Conservation (phyloP, 1,140 invertebrate species). For the Vanessa atalanta region DNA sequence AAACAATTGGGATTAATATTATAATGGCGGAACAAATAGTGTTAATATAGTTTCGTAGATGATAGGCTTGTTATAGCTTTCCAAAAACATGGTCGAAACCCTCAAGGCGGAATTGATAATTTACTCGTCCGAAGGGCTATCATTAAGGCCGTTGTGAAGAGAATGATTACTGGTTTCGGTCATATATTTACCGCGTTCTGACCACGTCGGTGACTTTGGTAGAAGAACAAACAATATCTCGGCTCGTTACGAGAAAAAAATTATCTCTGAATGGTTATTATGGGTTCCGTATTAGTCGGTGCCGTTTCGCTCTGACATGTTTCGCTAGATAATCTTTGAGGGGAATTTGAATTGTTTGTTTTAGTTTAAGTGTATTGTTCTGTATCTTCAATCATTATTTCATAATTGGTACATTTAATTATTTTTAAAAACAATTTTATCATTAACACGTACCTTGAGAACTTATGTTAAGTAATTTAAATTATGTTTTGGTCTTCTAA, state of each 20-base stretch:
- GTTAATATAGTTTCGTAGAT: constrained; percentile 47
- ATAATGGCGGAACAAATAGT: constrained; percentile 43
- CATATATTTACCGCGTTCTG: constrained; percentile 62
- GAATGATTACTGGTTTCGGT: constrained; percentile 70
- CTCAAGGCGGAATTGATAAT: constrained; percentile 77
- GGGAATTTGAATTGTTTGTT: constrained; percentile 10
- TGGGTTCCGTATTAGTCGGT: constrained; percentile 39
- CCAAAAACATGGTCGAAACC: constrained; percentile 64
- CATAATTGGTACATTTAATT: no score
- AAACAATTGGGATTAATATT: constrained; percentile 42
- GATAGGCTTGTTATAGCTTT: constrained; percentile 68
- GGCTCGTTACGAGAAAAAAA: constrained; percentile 69
- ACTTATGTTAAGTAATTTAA: no score
- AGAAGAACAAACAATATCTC: constrained; percentile 78
- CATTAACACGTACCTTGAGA: no score
- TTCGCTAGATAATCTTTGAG: constrained; percentile 2
- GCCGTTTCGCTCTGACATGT: constrained; percentile 22
- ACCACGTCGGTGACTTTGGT: constrained; percentile 54
- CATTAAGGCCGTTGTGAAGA: constrained; percentile 69
- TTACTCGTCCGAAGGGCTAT: constrained; percentile 76
- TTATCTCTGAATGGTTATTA: constrained; percentile 64
- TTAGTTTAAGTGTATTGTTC: background rate
- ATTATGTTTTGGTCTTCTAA: no score
- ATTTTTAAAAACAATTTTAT: no score
- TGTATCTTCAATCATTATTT: background rate